Evolutionary conservation across 2,888 invertebrate species (phyloP).

Genomic region (Dicranocentrus wangi): DNA sequence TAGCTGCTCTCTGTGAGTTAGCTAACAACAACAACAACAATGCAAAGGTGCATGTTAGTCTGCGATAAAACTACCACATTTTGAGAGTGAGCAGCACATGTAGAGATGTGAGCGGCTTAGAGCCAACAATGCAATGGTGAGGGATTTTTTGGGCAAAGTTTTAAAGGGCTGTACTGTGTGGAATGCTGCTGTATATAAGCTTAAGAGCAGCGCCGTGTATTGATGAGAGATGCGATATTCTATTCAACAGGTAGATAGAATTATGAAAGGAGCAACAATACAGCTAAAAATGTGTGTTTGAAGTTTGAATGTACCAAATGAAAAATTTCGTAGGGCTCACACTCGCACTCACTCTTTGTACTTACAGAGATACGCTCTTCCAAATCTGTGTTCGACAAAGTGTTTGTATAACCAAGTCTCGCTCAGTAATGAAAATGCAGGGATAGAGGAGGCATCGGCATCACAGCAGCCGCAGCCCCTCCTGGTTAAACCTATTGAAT

Average conservation of each 20-base stretch:
- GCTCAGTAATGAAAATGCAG: too few relatives aligned
- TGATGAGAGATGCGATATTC: neutral
- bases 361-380: too few relatives aligned
- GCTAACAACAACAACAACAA: slow-evolving; percentile 30
- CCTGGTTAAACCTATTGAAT: too few relatives aligned
- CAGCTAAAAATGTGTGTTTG: too few relatives aligned
- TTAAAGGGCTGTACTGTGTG: too few relatives aligned
- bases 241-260: slow-evolving; percentile 13
- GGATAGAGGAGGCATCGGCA: too few relatives aligned
- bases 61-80: neutral
- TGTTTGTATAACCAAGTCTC: too few relatives aligned
- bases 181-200: neutral
- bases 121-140: neutral
- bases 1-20: neutral
- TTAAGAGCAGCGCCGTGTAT: neutral
- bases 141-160: too few relatives aligned
- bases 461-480: too few relatives aligned
- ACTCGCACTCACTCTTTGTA: too few relatives aligned
- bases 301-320: neutral
- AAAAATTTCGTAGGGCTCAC: neutral
- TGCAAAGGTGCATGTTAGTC: slow-evolving; percentile 4
- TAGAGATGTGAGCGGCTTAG: neutral
- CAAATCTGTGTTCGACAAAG: too few relatives aligned
- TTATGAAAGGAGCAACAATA: too few relatives aligned
- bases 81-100: slow-evolving; percentile 17